phyloP scores from a whole-genome alignment of 2,113 vertebrate genomes.

The Numenius arquata region DNA sequence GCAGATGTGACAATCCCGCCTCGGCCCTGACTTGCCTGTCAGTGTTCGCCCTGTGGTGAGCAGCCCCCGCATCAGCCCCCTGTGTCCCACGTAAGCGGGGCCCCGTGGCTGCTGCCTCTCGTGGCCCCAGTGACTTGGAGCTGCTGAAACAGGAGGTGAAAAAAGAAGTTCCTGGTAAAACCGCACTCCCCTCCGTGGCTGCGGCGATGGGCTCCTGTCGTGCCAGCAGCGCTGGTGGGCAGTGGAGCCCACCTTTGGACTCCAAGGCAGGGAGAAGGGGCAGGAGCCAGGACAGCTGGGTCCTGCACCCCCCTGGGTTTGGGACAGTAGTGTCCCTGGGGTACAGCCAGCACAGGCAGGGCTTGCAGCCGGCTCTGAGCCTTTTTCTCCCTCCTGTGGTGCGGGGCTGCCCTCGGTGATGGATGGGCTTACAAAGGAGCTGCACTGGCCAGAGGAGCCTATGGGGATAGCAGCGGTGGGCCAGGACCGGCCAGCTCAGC shows the following conservation, averaged over 20 bases:
- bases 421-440: background rate
- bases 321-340: background rate
- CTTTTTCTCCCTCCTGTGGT: background rate
- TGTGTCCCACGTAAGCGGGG: rapidly evolving
- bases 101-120: rapidly evolving
- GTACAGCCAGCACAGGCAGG: rapidly evolving
- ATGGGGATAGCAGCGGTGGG: background rate
- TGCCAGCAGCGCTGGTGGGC: background rate
- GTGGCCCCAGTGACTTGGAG: background rate
- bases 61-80: rapidly evolving
- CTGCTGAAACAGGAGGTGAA: conserved; percentile 1
- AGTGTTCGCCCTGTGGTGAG: rapidly evolving
- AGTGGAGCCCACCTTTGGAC: background rate
- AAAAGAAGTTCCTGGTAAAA: conserved; percentile 21
- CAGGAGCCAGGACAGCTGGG: background rate
- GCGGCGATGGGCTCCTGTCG: rapidly evolving
- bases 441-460: background rate
- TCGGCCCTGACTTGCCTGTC: background rate
- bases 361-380: background rate
- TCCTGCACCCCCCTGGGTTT: background rate
- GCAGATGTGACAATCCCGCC: background rate
- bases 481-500: background rate
- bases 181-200: background rate
- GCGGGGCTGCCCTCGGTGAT: rapidly evolving
- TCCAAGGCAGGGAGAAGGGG: background rate